Evolutionary conservation across 2,888 invertebrate genomes (phyloP), one percentile per base, ranked within the genome.

Genomic region (Asteroscopus sphinx): DNA sequence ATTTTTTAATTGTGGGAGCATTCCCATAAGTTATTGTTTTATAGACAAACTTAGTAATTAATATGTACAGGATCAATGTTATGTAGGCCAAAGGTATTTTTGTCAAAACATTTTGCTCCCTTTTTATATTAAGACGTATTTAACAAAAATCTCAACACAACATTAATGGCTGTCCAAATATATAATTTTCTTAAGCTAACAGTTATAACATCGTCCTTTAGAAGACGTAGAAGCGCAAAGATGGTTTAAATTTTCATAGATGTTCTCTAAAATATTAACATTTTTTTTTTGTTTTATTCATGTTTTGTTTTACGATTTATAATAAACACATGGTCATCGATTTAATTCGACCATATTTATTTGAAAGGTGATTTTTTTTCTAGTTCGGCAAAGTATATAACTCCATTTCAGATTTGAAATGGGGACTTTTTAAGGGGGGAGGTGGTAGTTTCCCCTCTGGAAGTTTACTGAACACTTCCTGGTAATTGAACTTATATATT

Each of bases 41-140:
- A 28, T 35, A 52, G 48, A 60, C 47, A 63, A 67, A 58, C 53
- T 60, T 63, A 62, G 60, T 41, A 45, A 64, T 55, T 44, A 9
- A 6, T 28, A 68, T 63, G 47, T 67, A 69, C 58, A 69, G 33
- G 62, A 62, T 63, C 45, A 63, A 62, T 47, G 47, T 62, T 54
- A 58, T 59, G 58, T 76, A 82, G 76, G 79, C 73, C 77, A 76
- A 76, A 72, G 76, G 67, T 56, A 60, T 54, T 73, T 62, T 36
- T 64, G 32, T 73, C 59, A 46, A 59, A 68, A 57, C 36, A 40
- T 56, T 45, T 28, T 58, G 65, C 59, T 59, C 62, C 59, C 41
- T 11, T 55, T 28, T 9, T 33, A 12, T 32, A 54, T 35, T 33
- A 39, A 49, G 52, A 68, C 17, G 17, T 40, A 46, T 2, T 17